A percentile compares a stretch with the other conserved stretches of the same genome.
Conservation (phyloP, 2,113 vertebrate species). For the Meriones unguiculatus region DNA sequence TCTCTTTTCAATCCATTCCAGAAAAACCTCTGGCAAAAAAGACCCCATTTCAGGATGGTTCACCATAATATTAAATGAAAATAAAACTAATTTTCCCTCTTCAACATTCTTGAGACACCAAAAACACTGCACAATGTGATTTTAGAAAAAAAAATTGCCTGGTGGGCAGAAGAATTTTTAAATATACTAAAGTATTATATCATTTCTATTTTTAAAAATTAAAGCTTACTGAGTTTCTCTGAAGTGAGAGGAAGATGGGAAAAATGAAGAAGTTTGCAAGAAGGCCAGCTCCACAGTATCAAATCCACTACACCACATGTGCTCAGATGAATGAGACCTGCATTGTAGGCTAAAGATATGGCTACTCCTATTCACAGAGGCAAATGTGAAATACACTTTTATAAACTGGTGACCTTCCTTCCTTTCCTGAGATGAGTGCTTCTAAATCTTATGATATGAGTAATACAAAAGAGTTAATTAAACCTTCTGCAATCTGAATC, state of each 20-base stretch:
- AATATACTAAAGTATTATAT: constrained; percentile 56
- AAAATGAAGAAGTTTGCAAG: constrained; percentile 33
- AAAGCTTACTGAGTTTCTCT: constrained; percentile 27
- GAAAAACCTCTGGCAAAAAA: neutral
- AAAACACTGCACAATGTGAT: constrained; percentile 22
- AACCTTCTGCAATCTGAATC: constrained; percentile 57
- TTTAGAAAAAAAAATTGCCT: constrained; percentile 55
- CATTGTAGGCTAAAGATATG: neutral
- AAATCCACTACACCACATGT: constrained; percentile 23
- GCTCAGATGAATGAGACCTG: constrained; percentile 41
- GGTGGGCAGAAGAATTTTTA: constrained; percentile 37
- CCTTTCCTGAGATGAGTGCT: constrained; percentile 52
- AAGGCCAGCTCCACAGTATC: constrained; percentile 47
- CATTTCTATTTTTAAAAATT: constrained; percentile 58
- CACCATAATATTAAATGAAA: neutral
- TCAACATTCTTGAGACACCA: neutral
- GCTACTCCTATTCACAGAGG: constrained; percentile 11
- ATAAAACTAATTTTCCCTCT: neutral
- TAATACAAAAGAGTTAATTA: constrained; percentile 70
- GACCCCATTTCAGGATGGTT: neutral
- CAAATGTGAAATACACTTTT: constrained; percentile 36
- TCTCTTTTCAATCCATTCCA: constrained; percentile 17
- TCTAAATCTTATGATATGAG: constrained; percentile 64
- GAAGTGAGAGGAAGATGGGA: constrained; percentile 55
- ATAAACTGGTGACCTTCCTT: constrained; percentile 62